phyloP scores from a whole-genome alignment of 2,797 vertebrate genomes.

The Gouania willdenowi region DNA sequence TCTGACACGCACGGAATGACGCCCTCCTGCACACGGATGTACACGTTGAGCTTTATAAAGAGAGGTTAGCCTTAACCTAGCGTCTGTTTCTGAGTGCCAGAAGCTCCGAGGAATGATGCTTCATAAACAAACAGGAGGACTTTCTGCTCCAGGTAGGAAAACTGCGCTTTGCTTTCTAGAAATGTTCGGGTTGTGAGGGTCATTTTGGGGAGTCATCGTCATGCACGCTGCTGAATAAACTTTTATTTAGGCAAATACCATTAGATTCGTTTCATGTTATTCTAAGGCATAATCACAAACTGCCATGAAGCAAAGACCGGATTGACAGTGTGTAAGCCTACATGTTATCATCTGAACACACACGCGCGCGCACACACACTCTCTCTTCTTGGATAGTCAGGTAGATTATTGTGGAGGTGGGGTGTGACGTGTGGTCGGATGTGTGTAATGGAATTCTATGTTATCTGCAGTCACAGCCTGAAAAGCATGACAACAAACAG shows the following conservation, averaged over 20 bases:
- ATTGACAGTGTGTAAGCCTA: no score
- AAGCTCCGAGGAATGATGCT: slow-evolving; percentile 57
- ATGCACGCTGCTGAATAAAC: no score
- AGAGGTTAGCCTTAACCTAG: slow-evolving; percentile 22
- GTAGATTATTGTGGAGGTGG: slow-evolving; percentile 53
- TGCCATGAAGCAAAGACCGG: no score
- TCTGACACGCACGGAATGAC: slow-evolving; percentile 14
- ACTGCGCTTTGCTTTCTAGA: no score
- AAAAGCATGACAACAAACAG: slow-evolving; percentile 26
- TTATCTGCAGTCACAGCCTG: slow-evolving; percentile 45
- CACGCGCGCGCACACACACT: no score
- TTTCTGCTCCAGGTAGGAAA: slow-evolving; percentile 57
- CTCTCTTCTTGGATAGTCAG: slow-evolving; percentile 37
- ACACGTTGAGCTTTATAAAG: slow-evolving; percentile 7
- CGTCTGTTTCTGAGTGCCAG: slow-evolving; percentile 35
- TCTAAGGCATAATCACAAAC: no score
- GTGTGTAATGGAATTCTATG: slow-evolving; percentile 63
- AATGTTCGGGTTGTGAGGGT: no score
- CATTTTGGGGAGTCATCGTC: no score
- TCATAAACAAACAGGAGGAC: slow-evolving; percentile 43
- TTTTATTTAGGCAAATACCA: no score
- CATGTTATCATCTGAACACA: no score
- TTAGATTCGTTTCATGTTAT: no score
- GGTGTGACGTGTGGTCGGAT: slow-evolving; percentile 57
- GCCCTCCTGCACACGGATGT: slow-evolving; percentile 1